Evolutionary conservation across 2,888 invertebrate species (phyloP), one percentile per base, ranked within the genome.

Genomic region (Parnassius apollo): DNA sequence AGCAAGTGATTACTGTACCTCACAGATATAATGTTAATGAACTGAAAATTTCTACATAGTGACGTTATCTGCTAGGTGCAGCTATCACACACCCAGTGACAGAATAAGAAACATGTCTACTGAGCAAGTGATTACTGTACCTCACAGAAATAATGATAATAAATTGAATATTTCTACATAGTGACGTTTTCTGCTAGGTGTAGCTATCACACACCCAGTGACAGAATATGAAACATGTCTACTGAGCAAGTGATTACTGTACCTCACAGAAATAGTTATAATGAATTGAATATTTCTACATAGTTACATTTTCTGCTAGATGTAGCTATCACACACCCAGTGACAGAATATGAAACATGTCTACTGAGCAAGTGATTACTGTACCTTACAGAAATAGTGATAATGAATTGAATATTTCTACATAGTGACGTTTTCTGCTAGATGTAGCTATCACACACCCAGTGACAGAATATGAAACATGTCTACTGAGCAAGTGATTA

Each of bases 391-490:
- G 65, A 64, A 61, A 52, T n/a, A 8, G 35, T 42, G 42, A 42
- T 9, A 1, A 42, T 7, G 9, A 1, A 7, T 9, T 7, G 11
- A 1, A 13, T 9, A 18, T 18, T 18, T 8, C 8, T 8, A 44
- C 50, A 25, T 44, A 60, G 35, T 35, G 48, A 48, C 22, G 10
- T 57, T 54, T 50, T 67, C 68, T 49, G 9, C 10, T 61, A 61
- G 46, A 58, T 64, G 51, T 51, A 69, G 64, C 65, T 11, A 73
- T 75, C 71, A 72, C 61, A 59, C 61, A 69, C 68, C 71, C 71
- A 74, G 72, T 74, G 75, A 71, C 71, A 73, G 68, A 70, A 66
- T 65, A 9, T 3, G 9, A 18, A 12, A 67, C 65, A 51, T 69
- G 65, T 67, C 69, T 60, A 65, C 68, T 66, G 66, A 62, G 55